Base-by-base conservation (phyloP, 2,888 invertebrate species). In the Amblyjoppa proteus region DNA sequence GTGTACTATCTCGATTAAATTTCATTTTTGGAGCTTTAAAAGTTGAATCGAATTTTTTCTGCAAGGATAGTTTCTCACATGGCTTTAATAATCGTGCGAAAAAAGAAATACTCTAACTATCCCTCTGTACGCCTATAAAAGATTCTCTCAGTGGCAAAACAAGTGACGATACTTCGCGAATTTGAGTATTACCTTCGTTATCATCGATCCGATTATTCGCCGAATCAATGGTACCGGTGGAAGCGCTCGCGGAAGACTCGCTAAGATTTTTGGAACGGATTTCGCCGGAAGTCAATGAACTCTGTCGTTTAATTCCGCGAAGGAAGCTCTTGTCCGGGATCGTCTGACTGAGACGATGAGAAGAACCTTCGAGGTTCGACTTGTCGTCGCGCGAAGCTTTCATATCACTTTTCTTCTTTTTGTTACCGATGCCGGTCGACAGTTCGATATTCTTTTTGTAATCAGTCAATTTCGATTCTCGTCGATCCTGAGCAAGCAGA, bases 121-220 rank as follows among this genome's bases (percentile, higher is more conserved):
- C 85, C 80, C 83, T 89, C 71, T 88, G 88, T 38, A 89, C 88
- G 28, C 89, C 89, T 58, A 89, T 89, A 49, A 89, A 88, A 25
- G 89, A 89, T 82, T 89, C 89, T 53, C 89, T 81, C 7, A 88
- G 75, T 31, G 89, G 88, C 70, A 89, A 84, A 81, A 89, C 85
- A 28, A 87, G 80, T n/a, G 87, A 84, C 13, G 85, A 83, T 68
- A 69, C 76, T 51, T 81, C 80, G n/a, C 81, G 73, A 20, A 85
- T 76, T 74, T 81, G 83, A 9, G 79, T 49, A 38, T 73, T 85
- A 11, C 71, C 71, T 20, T 78, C 76, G 51, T 34, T 68, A 58
- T 81, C 69, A 73, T 61, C 69, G 13, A 74, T 28, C 28, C 83
- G 78, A 6, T 74, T 49, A 68, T 71, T 78, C 20, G 81, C 73